These are phyloP conservation scores for Linnaemya vulpina DNA, from an alignment of 2,888 invertebrate genomes.

Conservation along the genomic window DNA sequence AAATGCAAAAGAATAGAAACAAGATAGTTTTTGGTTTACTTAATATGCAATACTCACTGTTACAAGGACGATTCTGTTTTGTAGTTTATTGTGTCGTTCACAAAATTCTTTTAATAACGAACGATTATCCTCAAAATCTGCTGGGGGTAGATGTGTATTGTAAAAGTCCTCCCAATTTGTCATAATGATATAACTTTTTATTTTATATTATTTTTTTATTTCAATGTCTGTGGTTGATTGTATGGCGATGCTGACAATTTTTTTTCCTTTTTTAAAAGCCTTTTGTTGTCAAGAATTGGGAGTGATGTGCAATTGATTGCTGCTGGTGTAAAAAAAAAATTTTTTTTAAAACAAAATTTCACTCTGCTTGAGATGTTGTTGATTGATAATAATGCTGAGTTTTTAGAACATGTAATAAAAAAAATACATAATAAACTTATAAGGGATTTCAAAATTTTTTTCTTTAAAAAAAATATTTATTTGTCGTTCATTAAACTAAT, in stretches of 20 bases:
- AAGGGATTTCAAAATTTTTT: not conserved
- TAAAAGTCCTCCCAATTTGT: constrained; percentile 93
- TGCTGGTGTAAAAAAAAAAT: constrained; percentile 35
- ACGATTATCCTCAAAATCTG: constrained; percentile 89
- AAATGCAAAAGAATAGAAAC: not conserved
- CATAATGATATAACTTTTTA: constrained; percentile 73
- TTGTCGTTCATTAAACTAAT: too few species aligned
- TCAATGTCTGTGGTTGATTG: constrained; percentile 13
- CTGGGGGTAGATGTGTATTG: constrained; percentile 89
- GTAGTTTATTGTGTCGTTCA: constrained; percentile 87
- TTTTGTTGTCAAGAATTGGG: constrained; percentile 40
- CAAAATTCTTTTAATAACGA: constrained; percentile 89
- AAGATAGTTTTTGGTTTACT: not conserved
- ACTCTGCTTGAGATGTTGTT: constrained; percentile 12
- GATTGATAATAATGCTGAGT: constrained; percentile 35
- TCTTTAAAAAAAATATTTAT: too few species aligned
- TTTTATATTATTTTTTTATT: constrained; percentile 20
- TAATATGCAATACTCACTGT: constrained; percentile 86
- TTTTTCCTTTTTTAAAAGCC: constrained; percentile 5
- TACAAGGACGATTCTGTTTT: constrained; percentile 89
- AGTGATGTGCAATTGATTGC: constrained; percentile 45
- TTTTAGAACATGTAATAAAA: constrained; percentile 30
- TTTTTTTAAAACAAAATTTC: constrained; percentile 34
- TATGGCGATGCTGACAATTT: constrained; percentile 25
- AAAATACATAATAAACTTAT: constrained; percentile 2